A percentile compares a stretch with the other conserved stretches of the same genome.
Conservation (phyloP, 2,113 vertebrate genomes). For the Phaethornis superciliosus region DNA sequence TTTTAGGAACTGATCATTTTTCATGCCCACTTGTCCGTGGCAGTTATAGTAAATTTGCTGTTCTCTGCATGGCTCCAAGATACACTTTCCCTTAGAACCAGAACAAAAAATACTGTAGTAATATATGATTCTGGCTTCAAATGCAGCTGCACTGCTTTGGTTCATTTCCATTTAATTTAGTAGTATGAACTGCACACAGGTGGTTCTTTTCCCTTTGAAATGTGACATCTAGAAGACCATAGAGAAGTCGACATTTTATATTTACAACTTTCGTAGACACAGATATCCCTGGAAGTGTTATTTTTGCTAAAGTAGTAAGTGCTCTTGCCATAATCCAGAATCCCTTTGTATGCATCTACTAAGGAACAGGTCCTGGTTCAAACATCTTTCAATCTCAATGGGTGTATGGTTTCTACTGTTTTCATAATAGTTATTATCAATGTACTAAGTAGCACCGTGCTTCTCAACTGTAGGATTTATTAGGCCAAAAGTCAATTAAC, state of each 20-base stretch:
- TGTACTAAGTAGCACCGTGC: neutral
- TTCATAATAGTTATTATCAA: neutral
- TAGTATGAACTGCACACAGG: neutral
- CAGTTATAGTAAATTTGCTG: constrained; percentile 60
- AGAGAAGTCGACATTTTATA: neutral
- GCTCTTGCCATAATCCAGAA: neutral
- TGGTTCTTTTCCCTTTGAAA: neutral
- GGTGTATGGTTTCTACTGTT: neutral
- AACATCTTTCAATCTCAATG: neutral
- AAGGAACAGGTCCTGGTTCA: neutral
- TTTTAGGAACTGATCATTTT: constrained; percentile 41
- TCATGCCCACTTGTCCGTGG: constrained; percentile 30
- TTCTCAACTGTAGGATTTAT: neutral
- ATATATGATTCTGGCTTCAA: neutral
- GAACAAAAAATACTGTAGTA: constrained; percentile 32
- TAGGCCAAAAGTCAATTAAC: neutral
- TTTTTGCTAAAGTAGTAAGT: neutral
- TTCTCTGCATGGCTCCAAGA: constrained; percentile 32
- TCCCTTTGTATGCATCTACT: neutral
- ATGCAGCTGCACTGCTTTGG: neutral
- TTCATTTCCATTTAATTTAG: constrained; percentile 14
- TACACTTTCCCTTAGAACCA: constrained; percentile 39
- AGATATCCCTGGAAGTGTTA: neutral
- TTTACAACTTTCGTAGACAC: neutral
- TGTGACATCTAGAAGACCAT: neutral